Percentiles rank a stretch among this genome's conserved stretches.
Conservation (phyloP, 1,140 invertebrate species). For the Hyphantria cunea region DNA sequence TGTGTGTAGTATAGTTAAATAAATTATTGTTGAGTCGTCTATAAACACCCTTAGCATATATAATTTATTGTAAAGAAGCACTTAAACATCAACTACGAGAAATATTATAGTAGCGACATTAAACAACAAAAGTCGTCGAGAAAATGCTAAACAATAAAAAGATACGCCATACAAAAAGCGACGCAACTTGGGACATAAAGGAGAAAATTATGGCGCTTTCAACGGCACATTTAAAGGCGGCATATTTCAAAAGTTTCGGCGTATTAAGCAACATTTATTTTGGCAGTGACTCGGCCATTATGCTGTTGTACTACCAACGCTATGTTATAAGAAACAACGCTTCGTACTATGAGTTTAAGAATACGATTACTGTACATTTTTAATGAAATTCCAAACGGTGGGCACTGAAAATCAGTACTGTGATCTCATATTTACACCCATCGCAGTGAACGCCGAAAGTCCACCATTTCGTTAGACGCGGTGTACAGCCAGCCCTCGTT, state of each 20-base stretch:
- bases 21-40: background rate
- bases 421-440: too few relatives aligned
- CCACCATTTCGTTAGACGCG: too few relatives aligned
- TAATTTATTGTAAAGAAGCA: too few relatives aligned
- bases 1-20: too few relatives aligned
- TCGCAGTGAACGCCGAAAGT: too few relatives aligned
- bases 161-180: conserved; percentile 52
- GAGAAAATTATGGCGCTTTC: conserved; percentile 77
- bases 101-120: conserved; percentile 17
- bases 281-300: conserved; percentile 77
- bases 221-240: conserved; percentile 76
- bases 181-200: conserved; percentile 70
- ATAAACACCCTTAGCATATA: too few relatives aligned
- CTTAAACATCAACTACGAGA: conserved; percentile 4
- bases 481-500: too few relatives aligned
- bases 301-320: conserved; percentile 43
- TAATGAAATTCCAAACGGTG: too few relatives aligned
- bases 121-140: conserved; percentile 23
- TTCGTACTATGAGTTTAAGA: conserved; percentile 38
- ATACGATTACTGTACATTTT: too few relatives aligned
- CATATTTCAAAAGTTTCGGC: conserved; percentile 80
- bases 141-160: conserved; percentile 32
- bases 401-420: too few relatives aligned
- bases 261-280: conserved; percentile 81
- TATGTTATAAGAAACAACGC: conserved; percentile 62